Evolutionary conservation across 2,888 invertebrate species (phyloP).

Genomic region (Chymomyza caudatula): DNA sequence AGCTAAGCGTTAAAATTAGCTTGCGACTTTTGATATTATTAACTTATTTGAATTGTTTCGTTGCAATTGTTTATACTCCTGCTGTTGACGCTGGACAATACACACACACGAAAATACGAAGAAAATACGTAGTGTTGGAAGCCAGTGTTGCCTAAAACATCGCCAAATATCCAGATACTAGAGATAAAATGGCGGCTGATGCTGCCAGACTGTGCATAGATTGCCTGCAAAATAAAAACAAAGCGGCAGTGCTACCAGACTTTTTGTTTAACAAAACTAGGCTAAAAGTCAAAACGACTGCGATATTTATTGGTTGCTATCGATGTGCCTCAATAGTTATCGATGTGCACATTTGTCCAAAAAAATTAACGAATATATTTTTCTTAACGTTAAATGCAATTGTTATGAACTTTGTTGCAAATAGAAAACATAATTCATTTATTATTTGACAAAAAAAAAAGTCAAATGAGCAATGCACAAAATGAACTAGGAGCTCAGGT

Average conservation of each 20-base stretch:
- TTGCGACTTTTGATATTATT: background rate
- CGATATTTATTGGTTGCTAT: too few species aligned
- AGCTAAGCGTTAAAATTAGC: background rate
- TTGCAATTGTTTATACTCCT: background rate
- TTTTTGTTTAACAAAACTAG: background rate
- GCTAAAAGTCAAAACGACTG: too few species aligned
- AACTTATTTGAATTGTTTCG: background rate
- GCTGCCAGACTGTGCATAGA: background rate
- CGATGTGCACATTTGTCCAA: too few species aligned
- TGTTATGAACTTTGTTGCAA: too few species aligned
- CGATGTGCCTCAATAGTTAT: too few species aligned
- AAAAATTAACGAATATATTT: too few species aligned
- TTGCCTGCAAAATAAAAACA: background rate
- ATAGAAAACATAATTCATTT: too few species aligned
- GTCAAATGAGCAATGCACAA: too few species aligned
- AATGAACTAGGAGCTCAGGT: too few species aligned
- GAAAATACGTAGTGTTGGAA: background rate
- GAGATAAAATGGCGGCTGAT: background rate
- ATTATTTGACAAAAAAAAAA: too few species aligned
- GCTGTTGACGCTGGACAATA: background rate
- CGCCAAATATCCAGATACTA: background rate
- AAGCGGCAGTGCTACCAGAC: background rate
- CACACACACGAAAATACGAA: background rate
- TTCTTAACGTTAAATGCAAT: too few species aligned
- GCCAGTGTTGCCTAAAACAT: background rate